A percentile compares a stretch with the other conserved stretches of the same genome.
Evolutionary conservation across 2,888 invertebrate species (phyloP).

Genomic region (Drosophila parthenogenetica): DNA sequence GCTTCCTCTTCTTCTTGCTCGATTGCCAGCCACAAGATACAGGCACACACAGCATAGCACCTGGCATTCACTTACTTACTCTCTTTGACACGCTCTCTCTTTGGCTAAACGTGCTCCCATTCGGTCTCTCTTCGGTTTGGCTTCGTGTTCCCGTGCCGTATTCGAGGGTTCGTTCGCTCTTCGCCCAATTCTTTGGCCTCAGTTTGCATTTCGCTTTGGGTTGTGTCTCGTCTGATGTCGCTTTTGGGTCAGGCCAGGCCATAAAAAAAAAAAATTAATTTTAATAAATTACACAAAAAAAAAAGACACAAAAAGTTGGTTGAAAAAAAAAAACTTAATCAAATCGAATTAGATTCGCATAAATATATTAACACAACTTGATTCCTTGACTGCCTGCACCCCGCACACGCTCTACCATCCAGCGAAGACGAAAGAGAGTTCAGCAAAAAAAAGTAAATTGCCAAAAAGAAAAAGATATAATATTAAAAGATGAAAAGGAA

Average conservation of each 20-base stretch:
- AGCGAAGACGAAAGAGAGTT: slow-evolving; percentile 25
- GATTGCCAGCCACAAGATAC: slow-evolving; percentile 61
- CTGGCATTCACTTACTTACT: slow-evolving; percentile 5
- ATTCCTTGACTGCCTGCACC: slow-evolving; percentile 54
- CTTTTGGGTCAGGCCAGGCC: slow-evolving; percentile 77
- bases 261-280: slow-evolving; percentile 51
- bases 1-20: slow-evolving; percentile 38
- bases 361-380: slow-evolving; percentile 6
- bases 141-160: slow-evolving; percentile 6
- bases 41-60: slow-evolving; percentile 51
- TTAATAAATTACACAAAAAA: slow-evolving; percentile 32
- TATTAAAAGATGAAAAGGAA: not conserved
- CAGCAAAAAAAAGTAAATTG: slow-evolving; percentile 31
- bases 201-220: slow-evolving; percentile 83
- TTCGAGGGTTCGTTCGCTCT: slow-evolving; percentile 76
- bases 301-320: slow-evolving; percentile 19
- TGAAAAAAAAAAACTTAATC: slow-evolving; percentile 17
- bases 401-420: slow-evolving; percentile 28
- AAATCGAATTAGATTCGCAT: slow-evolving; percentile 34
- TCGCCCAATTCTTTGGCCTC: slow-evolving; percentile 65
- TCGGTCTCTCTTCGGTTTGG: not conserved
- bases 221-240: slow-evolving; percentile 80
- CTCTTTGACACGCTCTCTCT: not conserved
- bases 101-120: not conserved
- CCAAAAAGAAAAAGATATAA: slow-evolving; percentile 6